Percentiles rank a stretch among this genome's conserved stretches.
These are phyloP conservation scores for Ailuropoda melanoleuca DNA, from an alignment of 2,113 vertebrate species.

Conservation along the genomic window DNA sequence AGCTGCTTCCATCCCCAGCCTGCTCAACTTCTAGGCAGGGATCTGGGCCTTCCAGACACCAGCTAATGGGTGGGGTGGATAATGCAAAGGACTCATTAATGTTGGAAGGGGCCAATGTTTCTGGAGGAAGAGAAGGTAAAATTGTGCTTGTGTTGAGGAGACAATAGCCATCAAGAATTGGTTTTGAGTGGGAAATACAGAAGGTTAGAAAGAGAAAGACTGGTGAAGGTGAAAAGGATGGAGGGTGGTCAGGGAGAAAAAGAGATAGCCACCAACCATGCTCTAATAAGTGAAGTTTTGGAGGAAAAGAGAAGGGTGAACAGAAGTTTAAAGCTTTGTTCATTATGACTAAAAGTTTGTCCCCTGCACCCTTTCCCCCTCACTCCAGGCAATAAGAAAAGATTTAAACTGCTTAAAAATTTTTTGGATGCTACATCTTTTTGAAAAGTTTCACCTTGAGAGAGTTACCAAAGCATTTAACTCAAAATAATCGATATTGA, in stretches of 20 bases:
- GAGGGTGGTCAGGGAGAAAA: background rate
- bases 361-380: fast-evolving
- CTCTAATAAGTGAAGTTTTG: background rate
- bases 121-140: background rate
- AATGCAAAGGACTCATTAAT: background rate
- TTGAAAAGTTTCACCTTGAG: background rate
- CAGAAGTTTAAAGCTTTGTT: background rate
- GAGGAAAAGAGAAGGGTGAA: background rate
- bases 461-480: background rate
- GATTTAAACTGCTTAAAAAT: background rate
- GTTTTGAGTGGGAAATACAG: background rate
- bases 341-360: background rate
- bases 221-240: background rate
- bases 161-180: background rate
- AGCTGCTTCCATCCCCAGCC: background rate
- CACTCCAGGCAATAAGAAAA: background rate
- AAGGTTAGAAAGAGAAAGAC: background rate
- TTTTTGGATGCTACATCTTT: background rate
- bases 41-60: background rate
- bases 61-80: background rate
- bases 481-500: background rate
- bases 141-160: background rate
- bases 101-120: background rate
- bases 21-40: background rate
- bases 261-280: background rate